phyloP scores from a whole-genome alignment of 2,888 invertebrate species.

The Norana najaformis region DNA sequence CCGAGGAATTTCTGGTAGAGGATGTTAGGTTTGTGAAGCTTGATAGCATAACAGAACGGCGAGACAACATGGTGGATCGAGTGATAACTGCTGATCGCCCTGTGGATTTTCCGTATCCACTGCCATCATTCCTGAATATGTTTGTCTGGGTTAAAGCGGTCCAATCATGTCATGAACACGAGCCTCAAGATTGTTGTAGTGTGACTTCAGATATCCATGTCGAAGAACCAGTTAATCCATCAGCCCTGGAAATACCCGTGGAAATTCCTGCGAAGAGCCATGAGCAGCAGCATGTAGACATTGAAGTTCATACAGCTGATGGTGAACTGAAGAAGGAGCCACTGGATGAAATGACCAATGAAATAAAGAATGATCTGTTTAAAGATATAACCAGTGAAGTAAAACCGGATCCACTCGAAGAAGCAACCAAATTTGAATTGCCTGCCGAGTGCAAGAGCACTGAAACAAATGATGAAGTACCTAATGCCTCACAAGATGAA shows the following conservation, averaged over 20 bases:
- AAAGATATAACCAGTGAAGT: not conserved
- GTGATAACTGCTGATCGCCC: not conserved
- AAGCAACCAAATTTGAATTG: not conserved
- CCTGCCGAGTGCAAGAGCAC: not conserved
- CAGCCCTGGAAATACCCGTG: not conserved
- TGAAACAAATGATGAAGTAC: not conserved
- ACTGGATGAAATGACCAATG: not conserved
- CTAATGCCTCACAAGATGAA: not conserved
- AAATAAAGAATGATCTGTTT: not conserved
- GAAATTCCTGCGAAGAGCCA: not conserved
- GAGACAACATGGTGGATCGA: not conserved
- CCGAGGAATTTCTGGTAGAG: not conserved
- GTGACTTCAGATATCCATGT: not conserved
- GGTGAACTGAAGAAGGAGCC: not conserved
- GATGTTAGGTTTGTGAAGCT: not conserved
- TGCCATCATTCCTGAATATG: not conserved
- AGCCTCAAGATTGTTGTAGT: not conserved
- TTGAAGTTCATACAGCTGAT: not conserved
- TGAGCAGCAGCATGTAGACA: not conserved
- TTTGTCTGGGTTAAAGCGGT: conserved; percentile 9
- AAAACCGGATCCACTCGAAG: not conserved
- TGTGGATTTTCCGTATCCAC: not conserved
- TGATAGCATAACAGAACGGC: not conserved
- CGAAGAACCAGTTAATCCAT: not conserved
- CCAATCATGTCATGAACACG: not conserved